Conservation (phyloP, 2,113 vertebrate genomes). For the Anolis sagrei region DNA sequence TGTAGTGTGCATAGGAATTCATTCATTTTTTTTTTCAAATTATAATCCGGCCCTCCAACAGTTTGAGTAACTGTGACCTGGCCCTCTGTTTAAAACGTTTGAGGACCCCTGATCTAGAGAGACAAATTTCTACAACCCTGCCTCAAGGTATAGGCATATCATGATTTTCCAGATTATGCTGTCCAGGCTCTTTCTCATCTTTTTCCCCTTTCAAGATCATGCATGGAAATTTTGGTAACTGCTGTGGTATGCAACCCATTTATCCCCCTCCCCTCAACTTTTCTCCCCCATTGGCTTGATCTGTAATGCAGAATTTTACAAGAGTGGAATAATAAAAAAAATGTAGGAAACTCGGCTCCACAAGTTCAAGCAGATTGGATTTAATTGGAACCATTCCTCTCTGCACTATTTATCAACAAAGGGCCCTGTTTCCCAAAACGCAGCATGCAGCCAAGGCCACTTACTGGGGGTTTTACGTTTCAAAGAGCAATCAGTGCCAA, state of each 20-base stretch:
- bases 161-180: not conserved
- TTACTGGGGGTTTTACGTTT: constrained; percentile 27
- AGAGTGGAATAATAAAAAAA: constrained; percentile 18
- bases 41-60: too few species aligned
- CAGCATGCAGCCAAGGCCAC: not conserved
- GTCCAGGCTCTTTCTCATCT: not conserved
- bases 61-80: too few species aligned
- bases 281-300: not conserved
- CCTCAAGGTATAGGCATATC: too few species aligned
- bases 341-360: not conserved
- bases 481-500: not conserved
- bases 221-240: constrained; percentile 48
- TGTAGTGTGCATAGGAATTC: too few species aligned
- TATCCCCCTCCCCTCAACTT: too few species aligned
- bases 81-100: too few species aligned
- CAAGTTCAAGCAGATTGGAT: not conserved
- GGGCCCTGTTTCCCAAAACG: constrained; percentile 8
- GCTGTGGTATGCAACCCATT: not conserved
- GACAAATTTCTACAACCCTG: too few species aligned
- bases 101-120: too few species aligned
- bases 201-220: not conserved
- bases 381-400: constrained; percentile 34
- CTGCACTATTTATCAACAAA: not conserved
- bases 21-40: too few species aligned
- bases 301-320: constrained; percentile 2